Evolutionary conservation across 2,797 vertebrate genomes (phyloP).

Genomic region (Melopsittacus undulatus): DNA sequence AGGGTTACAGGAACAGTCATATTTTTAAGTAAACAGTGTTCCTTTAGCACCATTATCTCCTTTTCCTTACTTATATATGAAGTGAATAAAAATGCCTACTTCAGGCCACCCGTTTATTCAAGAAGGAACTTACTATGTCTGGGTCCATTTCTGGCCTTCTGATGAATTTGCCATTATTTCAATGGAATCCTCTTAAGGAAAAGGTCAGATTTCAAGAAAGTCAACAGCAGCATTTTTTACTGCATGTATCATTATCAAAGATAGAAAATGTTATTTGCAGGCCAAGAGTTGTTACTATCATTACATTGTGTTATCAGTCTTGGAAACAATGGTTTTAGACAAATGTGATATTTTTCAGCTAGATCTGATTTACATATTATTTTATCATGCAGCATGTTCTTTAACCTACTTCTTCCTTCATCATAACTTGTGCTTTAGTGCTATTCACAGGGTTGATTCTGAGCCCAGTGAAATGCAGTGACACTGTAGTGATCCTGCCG

Average conservation of each 20-base stretch:
- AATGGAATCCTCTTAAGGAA: neutral
- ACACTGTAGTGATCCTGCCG: neutral
- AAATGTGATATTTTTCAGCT: neutral
- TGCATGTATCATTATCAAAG: neutral
- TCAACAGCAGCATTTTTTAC: neutral
- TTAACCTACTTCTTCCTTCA: neutral
- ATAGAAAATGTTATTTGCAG: neutral
- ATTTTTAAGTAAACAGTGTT: neutral
- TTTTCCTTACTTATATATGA: neutral
- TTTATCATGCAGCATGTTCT: neutral
- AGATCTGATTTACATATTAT: fast-evolving
- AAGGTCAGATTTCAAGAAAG: neutral
- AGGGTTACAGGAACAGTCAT: neutral
- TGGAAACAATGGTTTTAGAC: neutral
- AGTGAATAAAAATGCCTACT: neutral
- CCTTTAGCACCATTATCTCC: neutral
- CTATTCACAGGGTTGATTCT: neutral
- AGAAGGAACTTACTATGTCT: neutral
- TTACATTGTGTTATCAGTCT: neutral
- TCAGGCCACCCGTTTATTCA: neutral
- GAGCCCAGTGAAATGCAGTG: neutral
- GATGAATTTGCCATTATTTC: neutral
- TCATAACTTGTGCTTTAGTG: fast-evolving
- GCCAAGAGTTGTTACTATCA: neutral
- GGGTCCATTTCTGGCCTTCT: neutral